Evolutionary conservation across 1,140 invertebrate genomes (phyloP).

Genomic region (Andrena cerasifolii): DNA sequence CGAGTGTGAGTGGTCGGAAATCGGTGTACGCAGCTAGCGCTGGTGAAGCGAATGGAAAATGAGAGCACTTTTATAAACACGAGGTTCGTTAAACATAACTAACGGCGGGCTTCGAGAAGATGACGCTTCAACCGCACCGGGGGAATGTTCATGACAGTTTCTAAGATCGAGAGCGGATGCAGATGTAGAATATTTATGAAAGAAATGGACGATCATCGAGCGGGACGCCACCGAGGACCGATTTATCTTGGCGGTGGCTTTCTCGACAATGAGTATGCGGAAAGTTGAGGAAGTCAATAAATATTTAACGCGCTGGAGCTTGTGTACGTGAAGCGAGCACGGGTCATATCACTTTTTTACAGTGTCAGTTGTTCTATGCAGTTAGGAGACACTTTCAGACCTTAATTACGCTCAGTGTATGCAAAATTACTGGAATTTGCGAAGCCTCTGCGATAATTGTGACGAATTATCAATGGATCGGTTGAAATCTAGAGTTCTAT

Average conservation of each 20-base stretch:
- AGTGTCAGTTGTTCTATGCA: background rate
- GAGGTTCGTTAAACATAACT: no score
- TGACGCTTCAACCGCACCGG: background rate
- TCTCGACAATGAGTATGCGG: conserved; percentile 41
- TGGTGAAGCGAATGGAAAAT: no score
- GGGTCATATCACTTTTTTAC: background rate
- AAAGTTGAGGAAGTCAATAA: conserved; percentile 40
- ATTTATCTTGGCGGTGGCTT: conserved; percentile 35
- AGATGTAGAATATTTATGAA: conserved; percentile 36
- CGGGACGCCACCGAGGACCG: conserved; percentile 1
- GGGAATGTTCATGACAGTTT: conserved; percentile 22
- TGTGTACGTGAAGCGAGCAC: background rate
- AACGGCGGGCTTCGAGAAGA: no score
- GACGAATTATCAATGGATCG: no score
- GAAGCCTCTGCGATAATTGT: no score
- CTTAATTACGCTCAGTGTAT: no score
- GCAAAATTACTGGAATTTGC: no score
- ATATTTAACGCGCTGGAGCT: conserved; percentile 44
- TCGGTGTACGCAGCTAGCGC: background rate
- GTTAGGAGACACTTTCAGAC: background rate
- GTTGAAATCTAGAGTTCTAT: no score
- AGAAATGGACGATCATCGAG: conserved; percentile 2
- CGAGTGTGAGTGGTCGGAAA: conserved; percentile 1
- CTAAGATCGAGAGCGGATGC: background rate
- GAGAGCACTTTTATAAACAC: no score